Evolutionary conservation across 2,113 vertebrate genomes (phyloP).

Genomic region (Jaculus jaculus): DNA sequence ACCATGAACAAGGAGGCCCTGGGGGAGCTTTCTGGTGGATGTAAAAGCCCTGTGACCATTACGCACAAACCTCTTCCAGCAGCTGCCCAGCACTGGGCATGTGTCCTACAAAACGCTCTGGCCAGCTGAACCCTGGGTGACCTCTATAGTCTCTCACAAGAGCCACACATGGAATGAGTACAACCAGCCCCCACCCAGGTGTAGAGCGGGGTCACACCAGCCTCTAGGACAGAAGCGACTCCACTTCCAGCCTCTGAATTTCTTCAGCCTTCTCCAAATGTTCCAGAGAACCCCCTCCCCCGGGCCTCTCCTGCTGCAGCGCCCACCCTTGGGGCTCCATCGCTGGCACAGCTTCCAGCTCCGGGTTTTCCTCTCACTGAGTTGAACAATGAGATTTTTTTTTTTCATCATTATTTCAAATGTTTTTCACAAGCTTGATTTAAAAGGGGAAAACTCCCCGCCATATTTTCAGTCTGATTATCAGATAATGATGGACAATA

Average conservation of each 20-base stretch:
- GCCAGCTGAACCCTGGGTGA: too few relatives aligned
- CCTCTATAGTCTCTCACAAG: too few relatives aligned
- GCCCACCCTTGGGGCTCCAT: neutral
- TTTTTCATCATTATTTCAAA: slow-evolving; percentile 82
- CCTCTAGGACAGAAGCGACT: neutral
- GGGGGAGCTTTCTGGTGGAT: too few relatives aligned
- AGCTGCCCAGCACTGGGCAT: too few relatives aligned
- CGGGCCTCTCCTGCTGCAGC: neutral
- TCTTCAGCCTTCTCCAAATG: neutral
- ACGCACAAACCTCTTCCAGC: too few relatives aligned
- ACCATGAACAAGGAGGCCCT: neutral
- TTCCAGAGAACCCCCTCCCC: neutral
- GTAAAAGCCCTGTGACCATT: too few relatives aligned
- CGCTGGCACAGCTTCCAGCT: slow-evolving; percentile 56
- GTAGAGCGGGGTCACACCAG: neutral
- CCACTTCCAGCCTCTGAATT: neutral
- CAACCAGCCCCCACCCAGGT: neutral
- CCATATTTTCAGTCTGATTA: slow-evolving; percentile 87
- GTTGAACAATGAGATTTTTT: slow-evolving; percentile 79
- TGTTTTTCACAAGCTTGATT: slow-evolving; percentile 86
- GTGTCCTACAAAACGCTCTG: too few relatives aligned
- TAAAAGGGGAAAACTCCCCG: slow-evolving; percentile 84
- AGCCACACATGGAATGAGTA: too few relatives aligned
- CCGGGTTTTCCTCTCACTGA: slow-evolving; percentile 77
- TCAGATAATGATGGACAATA: slow-evolving; percentile 91